Base-by-base conservation (phyloP, 2,797 vertebrate genomes). In the Halcyon smyrnensis region DNA sequence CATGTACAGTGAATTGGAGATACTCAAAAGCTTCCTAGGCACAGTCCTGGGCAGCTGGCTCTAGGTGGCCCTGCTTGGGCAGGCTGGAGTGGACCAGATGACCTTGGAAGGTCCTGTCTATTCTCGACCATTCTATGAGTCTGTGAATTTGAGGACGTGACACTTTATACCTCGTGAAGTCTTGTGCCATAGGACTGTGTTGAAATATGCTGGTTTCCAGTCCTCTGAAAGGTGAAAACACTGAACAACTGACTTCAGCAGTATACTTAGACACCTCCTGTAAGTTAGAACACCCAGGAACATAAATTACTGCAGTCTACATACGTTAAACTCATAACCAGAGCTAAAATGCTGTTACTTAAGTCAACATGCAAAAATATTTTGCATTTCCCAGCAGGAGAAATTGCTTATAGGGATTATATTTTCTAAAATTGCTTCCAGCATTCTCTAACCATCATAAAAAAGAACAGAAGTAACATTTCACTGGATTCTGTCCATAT, bases 391-490 rank as follows among this genome's bases (percentile, higher is more conserved):
- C 17, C 32, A 67, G 15, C 37, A 62, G 43, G 16, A 75, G 13
- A 88, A 77, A 68, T 53, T 60, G 12, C 9, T 74, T 56, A 21
- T 30, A 53, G 57, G 60, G 27, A n/a, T 85, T 68, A 5, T 4
- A 32, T 48, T 53, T 71, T 4, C 48, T 62, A 57, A 75, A 94
- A 65, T 70, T 1, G 0, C 17, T 83, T 63, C 17, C 63, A 80
- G 25, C 8, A 28, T 60, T 83, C 8, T 15, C 51, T 79, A 46
- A 27, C 34, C 59, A 48, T 45, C n/a, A 45, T 21, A 73, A 46
- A 81, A 81, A 81, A 51, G 16, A 84, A 85, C 14, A 51, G 9
- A 84, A 82, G 28, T 86, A 71, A 65, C 39, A 77, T 90, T 89
- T 95, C 45, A 5, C 46, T 79, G 36, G 28, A 53, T 90, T 46